Evolutionary conservation across 2,888 invertebrate genomes (phyloP).

Genomic region (Druceiella hillmani): DNA sequence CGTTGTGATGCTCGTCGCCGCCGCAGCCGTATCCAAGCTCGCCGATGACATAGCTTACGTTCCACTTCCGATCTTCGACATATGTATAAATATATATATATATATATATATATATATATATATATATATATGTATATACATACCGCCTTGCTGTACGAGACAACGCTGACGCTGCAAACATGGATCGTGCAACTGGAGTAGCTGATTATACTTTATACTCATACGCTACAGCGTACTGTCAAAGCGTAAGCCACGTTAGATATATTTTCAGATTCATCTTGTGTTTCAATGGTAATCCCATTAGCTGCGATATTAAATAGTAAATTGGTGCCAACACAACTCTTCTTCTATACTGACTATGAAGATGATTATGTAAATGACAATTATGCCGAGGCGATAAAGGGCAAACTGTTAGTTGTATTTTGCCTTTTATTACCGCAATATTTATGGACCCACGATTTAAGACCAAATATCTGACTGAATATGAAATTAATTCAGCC

Average conservation of each 20-base stretch:
- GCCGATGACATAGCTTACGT: too few species aligned
- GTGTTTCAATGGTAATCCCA: conserved; percentile 14
- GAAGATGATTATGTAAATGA: conserved; percentile 8
- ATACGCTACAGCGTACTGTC: too few species aligned
- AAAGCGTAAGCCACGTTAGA: conserved; percentile 16
- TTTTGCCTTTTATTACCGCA: conserved; percentile 14
- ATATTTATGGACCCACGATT: conserved; percentile 17
- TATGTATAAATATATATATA: too few species aligned
- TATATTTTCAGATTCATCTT: conserved; percentile 12
- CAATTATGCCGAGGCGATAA: conserved; percentile 13
- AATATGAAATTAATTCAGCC: background rate
- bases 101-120: too few species aligned
- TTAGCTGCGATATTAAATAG: conserved; percentile 9
- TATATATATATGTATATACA: too few species aligned
- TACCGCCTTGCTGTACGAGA: too few species aligned
- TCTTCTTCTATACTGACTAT: conserved; percentile 2
- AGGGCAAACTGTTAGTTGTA: conserved; percentile 8
- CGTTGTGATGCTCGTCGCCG: too few species aligned
- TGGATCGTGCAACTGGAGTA: too few species aligned
- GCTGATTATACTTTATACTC: too few species aligned
- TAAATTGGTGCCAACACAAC: conserved; percentile 7
- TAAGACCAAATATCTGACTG: conserved; percentile 13
- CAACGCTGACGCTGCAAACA: too few species aligned
- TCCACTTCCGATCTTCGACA: too few species aligned
- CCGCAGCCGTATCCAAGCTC: too few species aligned